Evolutionary conservation across 2,113 vertebrate species (phyloP).

Genomic region (Psittacula cyanocephala): DNA sequence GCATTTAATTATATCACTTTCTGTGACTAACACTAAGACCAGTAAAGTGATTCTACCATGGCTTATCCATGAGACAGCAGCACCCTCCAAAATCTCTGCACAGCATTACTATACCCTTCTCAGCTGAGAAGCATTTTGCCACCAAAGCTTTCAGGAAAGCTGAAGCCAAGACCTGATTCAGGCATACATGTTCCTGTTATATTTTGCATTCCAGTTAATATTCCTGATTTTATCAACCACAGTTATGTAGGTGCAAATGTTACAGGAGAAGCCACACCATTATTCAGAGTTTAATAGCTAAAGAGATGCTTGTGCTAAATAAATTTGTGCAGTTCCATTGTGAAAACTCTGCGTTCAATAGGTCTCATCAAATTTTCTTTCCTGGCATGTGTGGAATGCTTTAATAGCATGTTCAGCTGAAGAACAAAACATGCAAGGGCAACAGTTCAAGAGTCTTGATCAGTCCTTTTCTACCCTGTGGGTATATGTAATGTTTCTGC

Average conservation of each 20-base stretch:
- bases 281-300: neutral
- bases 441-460: neutral
- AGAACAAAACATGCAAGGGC: neutral
- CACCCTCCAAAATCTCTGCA: neutral
- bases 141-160: neutral
- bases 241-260: neutral
- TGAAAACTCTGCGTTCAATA: neutral
- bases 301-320: neutral
- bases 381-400: neutral
- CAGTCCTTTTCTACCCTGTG: neutral
- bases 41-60: neutral
- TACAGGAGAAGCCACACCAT: neutral
- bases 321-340: neutral
- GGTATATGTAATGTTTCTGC: neutral
- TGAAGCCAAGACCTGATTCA: neutral
- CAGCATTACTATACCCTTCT: too few species aligned
- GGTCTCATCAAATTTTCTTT: neutral
- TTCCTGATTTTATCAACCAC: neutral
- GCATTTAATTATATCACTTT: neutral
- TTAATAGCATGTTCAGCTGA: neutral
- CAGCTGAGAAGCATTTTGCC: neutral
- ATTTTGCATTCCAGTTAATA: neutral
- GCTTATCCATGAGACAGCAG: fast-evolving
- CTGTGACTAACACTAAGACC: neutral
- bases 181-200: neutral